Evolutionary conservation across 2,113 vertebrate genomes (phyloP), one percentile per base, ranked within the genome.

Genomic region (Ciconia stormi): DNA sequence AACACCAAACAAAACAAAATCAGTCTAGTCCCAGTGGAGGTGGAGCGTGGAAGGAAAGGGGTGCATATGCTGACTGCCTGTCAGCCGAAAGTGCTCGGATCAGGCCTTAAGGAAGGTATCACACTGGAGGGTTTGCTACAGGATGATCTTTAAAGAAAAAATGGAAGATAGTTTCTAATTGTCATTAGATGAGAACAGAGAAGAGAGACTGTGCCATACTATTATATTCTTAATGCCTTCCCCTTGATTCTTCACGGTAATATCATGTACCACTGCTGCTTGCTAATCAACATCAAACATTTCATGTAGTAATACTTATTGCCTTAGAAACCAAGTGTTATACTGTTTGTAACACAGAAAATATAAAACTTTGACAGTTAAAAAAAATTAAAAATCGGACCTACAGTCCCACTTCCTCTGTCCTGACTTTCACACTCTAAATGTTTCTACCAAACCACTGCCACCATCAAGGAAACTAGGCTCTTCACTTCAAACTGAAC

Each of bases 161-260:
- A 36, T 16, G 25, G 42, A 49, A 77, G 10, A 10, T 16, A 27
- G 22, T 22, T 71, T 59, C 52, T n/a, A 21, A 40, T 0, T n/a
- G 34, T 10, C 21, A 16, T 9, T 26, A 52, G 47, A 17, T 10
- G 34, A 76, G 58, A 81, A 63, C 18, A 42, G 40, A 59, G 46
- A 62, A 26, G 26, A 71, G 40, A 21, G 22, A 13, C 36, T 34
- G 12, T 34, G 61, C 76, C 70, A 2, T 2, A 6, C 27, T 63
- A 8, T 17, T 26, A 1, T 1, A 27, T 15, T 30, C 2, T 0
- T 16, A 20, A 2, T 10, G 25, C 32, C 30, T 81, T 55, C n/a
- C 76, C 29, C 55, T n/a, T 42, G 53, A 8, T 49, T 86, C 61
- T 8, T 61, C 36, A 67, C 12, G 2, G 13, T 21, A 34, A 6